phyloP scores from a whole-genome alignment of 2,113 vertebrate species.

The Motacilla alba region DNA sequence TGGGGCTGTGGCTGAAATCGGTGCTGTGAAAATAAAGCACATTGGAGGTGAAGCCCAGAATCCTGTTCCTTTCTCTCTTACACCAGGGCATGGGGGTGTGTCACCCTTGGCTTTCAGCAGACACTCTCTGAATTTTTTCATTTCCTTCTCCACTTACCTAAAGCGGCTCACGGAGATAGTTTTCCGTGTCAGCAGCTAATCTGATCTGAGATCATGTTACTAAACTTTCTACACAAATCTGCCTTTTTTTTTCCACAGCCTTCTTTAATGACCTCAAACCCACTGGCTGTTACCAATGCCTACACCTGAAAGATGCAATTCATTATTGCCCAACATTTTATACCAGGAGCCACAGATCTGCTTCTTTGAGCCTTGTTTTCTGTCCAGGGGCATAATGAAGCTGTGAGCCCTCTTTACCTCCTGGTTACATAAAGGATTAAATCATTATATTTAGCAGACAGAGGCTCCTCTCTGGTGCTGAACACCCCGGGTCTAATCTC shows the following conservation, averaged over 20 bases:
- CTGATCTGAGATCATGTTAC: not conserved
- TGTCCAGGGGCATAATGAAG: not conserved
- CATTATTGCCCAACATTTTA: not conserved
- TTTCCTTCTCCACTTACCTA: not conserved
- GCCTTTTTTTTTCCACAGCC: not conserved
- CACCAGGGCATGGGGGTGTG: rapidly evolving
- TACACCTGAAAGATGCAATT: not conserved
- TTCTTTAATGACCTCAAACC: not conserved
- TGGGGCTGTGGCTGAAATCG: not conserved
- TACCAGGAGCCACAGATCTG: not conserved
- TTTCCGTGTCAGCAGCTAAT: slow-evolving; percentile 16
- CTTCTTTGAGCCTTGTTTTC: not conserved
- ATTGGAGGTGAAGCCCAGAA: not conserved
- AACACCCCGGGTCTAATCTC: not conserved
- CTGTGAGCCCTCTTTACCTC: not conserved
- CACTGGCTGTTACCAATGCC: not conserved
- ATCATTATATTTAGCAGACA: not conserved
- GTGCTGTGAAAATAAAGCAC: not conserved
- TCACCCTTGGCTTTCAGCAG: not conserved
- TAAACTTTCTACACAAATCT: not conserved
- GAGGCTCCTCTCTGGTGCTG: not conserved
- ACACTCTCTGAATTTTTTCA: not conserved
- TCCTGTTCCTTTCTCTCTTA: not conserved
- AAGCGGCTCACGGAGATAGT: not conserved
- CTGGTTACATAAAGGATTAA: not conserved